These are phyloP conservation scores for Caenorhabditis wallacei DNA, from an alignment of 2,888 invertebrate genomes.

Conservation along the genomic window DNA sequence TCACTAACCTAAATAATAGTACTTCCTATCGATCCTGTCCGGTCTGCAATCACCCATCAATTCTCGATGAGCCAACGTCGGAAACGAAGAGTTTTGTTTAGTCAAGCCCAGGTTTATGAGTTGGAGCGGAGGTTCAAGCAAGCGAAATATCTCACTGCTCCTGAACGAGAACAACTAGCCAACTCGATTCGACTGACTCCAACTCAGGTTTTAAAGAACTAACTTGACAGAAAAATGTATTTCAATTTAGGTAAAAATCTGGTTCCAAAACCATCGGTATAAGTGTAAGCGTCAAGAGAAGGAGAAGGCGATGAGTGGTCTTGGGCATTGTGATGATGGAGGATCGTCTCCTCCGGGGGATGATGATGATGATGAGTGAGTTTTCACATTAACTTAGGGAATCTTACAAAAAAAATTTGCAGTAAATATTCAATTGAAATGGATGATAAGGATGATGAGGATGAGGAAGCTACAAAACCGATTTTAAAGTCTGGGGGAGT, in stretches of 20 bases:
- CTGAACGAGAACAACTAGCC: slow-evolving; percentile 97
- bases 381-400: background rate
- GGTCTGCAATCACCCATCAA: slow-evolving; percentile 70
- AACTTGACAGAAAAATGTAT: no score
- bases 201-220: slow-evolving; percentile 87
- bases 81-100: slow-evolving; percentile 75
- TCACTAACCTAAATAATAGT: slow-evolving; percentile 48
- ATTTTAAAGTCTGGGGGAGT: slow-evolving; percentile 26
- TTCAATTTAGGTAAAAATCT: slow-evolving; percentile 71
- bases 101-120: slow-evolving; percentile 76
- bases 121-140: slow-evolving; percentile 93
- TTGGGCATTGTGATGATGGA: slow-evolving; percentile 63
- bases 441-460: slow-evolving; percentile 61
- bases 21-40: slow-evolving; percentile 68
- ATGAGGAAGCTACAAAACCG: slow-evolving; percentile 30
- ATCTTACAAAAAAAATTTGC: slow-evolving; percentile 12
- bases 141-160: slow-evolving; percentile 93
- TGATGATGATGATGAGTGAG: slow-evolving; percentile 63
- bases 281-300: slow-evolving; percentile 76
- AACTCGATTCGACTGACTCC: slow-evolving; percentile 95
- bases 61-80: slow-evolving; percentile 71
- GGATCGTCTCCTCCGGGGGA: slow-evolving; percentile 53
- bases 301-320: slow-evolving; percentile 73
- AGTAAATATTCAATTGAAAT: slow-evolving; percentile 63
- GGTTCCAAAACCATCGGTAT: slow-evolving; percentile 78